Evolutionary conservation across 2,888 invertebrate species (phyloP).

Genomic region (Lagria hirta): DNA sequence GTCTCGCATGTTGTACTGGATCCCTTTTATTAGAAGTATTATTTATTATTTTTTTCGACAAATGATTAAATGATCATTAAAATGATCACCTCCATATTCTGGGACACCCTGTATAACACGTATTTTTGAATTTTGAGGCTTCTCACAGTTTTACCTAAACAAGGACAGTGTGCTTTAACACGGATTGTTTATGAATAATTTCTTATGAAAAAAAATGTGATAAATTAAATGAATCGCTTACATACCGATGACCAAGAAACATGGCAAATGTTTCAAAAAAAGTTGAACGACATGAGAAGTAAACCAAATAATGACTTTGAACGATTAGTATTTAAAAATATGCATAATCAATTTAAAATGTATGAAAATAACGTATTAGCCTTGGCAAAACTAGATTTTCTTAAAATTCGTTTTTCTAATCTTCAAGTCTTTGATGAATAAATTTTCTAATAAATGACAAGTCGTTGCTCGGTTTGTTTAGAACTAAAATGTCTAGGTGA

Average conservation of each 20-base stretch:
- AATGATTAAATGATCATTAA: conserved; percentile 5
- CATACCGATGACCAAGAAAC: conserved; percentile 10
- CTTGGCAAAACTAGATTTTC: conserved; percentile 14
- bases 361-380: conserved; percentile 14
- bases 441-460: conserved; percentile 14
- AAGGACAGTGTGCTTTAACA: conserved; percentile 6
- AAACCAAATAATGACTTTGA: conserved; percentile 11
- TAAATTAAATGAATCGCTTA: conserved; percentile 11
- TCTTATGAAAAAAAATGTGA: conserved; percentile 5
- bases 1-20: conserved; percentile 6
- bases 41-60: conserved; percentile 2
- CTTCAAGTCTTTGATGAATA: conserved; percentile 12
- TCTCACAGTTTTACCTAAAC: conserved; percentile 4
- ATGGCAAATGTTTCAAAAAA: conserved; percentile 11
- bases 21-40: conserved; percentile 5
- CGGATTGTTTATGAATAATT: conserved; percentile 4
- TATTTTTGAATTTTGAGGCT: conserved; percentile 3
- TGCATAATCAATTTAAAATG: conserved; percentile 12
- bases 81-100: conserved; percentile 3
- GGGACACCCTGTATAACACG: conserved; percentile 1
- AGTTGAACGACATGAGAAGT: conserved; percentile 12
- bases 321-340: conserved; percentile 12
- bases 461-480: conserved; percentile 6
- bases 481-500: too few relatives aligned
- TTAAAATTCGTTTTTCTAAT: conserved; percentile 13